A percentile compares a stretch with the other conserved stretches of the same genome.
These are phyloP conservation scores for Colletes collaris DNA, from an alignment of 2,888 invertebrate species.

Conservation along the genomic window DNA sequence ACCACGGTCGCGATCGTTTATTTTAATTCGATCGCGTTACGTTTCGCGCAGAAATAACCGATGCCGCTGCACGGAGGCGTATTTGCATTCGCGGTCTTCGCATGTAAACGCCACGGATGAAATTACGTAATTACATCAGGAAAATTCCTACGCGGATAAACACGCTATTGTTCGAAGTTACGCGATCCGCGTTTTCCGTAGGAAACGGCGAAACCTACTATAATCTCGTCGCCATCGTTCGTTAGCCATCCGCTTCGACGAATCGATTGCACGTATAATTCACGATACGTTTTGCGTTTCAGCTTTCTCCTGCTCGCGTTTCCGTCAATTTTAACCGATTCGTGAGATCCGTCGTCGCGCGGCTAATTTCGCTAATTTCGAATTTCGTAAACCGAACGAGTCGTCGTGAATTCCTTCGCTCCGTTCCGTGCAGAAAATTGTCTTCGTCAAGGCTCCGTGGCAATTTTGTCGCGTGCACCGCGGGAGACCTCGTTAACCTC, in stretches of 20 bases:
- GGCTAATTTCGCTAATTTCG: too few relatives aligned
- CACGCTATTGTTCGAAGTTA: conserved; percentile 25
- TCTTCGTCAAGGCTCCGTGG: neutral
- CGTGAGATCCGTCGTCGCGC: too few relatives aligned
- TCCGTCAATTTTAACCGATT: too few relatives aligned
- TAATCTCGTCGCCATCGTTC: neutral
- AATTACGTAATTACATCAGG: conserved; percentile 46
- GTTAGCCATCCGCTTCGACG: too few relatives aligned
- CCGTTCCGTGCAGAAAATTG: conserved; percentile 26
- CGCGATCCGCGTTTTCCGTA: neutral
- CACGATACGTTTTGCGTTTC: too few relatives aligned
- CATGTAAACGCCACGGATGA: conserved; percentile 15
- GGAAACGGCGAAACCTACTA: neutral
- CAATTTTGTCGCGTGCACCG: conserved; percentile 27
- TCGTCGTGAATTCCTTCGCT: neutral
- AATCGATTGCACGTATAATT: too few relatives aligned
- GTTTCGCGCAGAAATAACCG: neutral
- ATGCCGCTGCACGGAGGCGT: too few relatives aligned
- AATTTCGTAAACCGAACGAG: neutral
- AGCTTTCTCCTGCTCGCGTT: too few relatives aligned
- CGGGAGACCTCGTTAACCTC: conserved; percentile 62
- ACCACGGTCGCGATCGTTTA: neutral
- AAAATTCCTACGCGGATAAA: conserved; percentile 30
- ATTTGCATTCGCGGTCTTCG: conserved; percentile 16
- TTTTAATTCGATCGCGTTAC: neutral